phyloP scores from a whole-genome alignment of 2,113 vertebrate genomes.

The Panthera uncia region DNA sequence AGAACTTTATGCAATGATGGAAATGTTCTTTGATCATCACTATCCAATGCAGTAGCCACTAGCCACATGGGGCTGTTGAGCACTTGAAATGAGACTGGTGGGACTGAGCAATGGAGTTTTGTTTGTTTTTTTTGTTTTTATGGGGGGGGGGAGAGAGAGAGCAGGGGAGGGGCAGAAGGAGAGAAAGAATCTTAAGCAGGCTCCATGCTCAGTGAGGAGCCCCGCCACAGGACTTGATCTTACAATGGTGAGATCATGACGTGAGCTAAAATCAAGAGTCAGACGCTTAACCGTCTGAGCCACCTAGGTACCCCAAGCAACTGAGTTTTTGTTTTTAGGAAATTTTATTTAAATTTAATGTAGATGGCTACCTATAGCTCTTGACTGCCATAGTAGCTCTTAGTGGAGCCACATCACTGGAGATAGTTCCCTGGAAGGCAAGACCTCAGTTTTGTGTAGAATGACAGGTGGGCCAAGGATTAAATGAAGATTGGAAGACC shows the following conservation, averaged over 20 bases:
- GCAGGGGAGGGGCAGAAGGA: too few relatives aligned
- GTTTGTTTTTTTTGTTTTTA: too few relatives aligned
- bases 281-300: too few relatives aligned
- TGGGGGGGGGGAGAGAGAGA: too few relatives aligned
- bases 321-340: background rate
- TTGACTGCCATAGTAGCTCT: background rate
- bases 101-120: background rate
- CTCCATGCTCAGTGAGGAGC: too few relatives aligned
- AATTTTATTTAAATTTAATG: background rate
- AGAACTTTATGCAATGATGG: background rate
- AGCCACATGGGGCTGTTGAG: background rate
- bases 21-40: background rate
- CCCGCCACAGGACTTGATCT: too few relatives aligned
- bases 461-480: background rate
- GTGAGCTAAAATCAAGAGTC: too few relatives aligned
- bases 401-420: background rate
- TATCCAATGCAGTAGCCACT: background rate
- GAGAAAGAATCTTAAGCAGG: too few relatives aligned
- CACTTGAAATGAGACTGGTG: background rate
- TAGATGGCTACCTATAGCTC: background rate
- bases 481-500: background rate
- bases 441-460: background rate
- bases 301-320: background rate
- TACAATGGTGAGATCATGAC: too few relatives aligned
- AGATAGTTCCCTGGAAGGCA: background rate